Percentiles rank a stretch among this genome's conserved stretches.
phyloP scores from a whole-genome alignment of 2,888 invertebrate genomes.

The Oligia latruncula region DNA sequence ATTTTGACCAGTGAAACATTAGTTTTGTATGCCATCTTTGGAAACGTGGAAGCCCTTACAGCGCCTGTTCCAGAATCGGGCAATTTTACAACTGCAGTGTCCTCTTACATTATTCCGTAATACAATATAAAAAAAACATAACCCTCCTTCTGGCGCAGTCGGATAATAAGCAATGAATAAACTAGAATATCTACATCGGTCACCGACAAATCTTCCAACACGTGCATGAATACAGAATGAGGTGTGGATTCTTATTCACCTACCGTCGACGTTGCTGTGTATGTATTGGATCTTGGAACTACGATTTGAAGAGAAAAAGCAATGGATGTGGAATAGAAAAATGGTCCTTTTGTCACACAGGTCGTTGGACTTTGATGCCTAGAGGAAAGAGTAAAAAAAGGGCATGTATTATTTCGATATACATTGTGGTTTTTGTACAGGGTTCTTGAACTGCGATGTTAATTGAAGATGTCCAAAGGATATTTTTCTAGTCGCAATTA shows the following conservation, averaged over 20 bases:
- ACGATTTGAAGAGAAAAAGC: background rate
- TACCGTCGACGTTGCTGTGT: slow-evolving; percentile 32
- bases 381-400: slow-evolving; percentile 12
- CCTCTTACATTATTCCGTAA: slow-evolving; percentile 11
- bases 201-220: slow-evolving; percentile 44
- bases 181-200: slow-evolving; percentile 35
- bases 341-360: background rate
- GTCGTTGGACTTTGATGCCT: slow-evolving; percentile 27
- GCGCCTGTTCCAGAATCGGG: background rate
- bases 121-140: background rate
- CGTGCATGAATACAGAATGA: slow-evolving; percentile 51
- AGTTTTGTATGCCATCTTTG: background rate
- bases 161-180: slow-evolving; percentile 33
- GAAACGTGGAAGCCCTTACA: background rate
- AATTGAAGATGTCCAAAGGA: background rate
- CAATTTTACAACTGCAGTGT: background rate
- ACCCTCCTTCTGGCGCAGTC: no score
- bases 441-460: slow-evolving; percentile 23
- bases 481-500: slow-evolving; percentile 7
- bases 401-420: background rate
- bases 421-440: background rate
- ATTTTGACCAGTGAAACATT: background rate
- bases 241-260: slow-evolving; percentile 38
- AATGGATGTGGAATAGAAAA: slow-evolving; percentile 15
- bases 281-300: slow-evolving; percentile 15